phyloP scores from a whole-genome alignment of 2,888 invertebrate genomes.

The Tyria jacobaeae region DNA sequence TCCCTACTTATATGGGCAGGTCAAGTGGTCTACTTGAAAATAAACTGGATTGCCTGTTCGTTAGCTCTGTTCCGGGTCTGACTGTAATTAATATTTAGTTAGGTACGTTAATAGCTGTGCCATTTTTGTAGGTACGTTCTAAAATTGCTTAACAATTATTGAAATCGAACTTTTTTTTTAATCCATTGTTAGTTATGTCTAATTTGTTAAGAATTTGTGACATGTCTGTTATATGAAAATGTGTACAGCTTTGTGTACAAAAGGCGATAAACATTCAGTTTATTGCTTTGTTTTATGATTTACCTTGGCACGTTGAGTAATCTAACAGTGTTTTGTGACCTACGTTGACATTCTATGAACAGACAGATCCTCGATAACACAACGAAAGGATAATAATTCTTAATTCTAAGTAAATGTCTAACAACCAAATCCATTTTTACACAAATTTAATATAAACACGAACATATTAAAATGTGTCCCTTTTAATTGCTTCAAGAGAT shows the following conservation, averaged over 20 bases:
- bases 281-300: not conserved
- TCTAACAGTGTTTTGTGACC: not conserved
- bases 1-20: slow-evolving; percentile 60
- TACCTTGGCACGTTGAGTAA: not conserved
- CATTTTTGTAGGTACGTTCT: not conserved
- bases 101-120: not conserved
- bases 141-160: too few species aligned
- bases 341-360: too few species aligned
- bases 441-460: too few species aligned
- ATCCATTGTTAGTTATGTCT: too few species aligned
- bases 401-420: too few species aligned
- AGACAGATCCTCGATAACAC: not conserved
- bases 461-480: too few species aligned
- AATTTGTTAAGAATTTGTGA: not conserved
- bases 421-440: too few species aligned
- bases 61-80: slow-evolving; percentile 47
- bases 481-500: too few species aligned
- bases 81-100: slow-evolving; percentile 14
- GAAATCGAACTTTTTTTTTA: too few species aligned
- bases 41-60: slow-evolving; percentile 42
- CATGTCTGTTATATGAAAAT: not conserved
- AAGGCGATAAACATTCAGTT: not conserved
- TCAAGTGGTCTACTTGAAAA: slow-evolving; percentile 54
- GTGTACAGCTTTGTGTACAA: not conserved
- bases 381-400: not conserved